Conservation (phyloP, 2,888 invertebrate genomes). For the Oxytorus armatus region DNA sequence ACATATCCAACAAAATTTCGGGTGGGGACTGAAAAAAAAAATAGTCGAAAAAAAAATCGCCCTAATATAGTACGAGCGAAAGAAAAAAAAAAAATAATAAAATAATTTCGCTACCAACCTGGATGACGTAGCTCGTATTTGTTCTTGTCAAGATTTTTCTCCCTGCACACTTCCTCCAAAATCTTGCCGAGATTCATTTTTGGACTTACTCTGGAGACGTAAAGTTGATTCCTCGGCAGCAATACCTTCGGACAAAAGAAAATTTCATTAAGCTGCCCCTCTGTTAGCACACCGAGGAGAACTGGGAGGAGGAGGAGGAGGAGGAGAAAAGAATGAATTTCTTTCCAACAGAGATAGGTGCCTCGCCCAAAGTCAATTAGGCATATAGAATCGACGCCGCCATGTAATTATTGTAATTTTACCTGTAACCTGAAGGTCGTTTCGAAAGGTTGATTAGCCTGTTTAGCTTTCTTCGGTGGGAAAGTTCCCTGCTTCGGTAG, state of each 20-base stretch:
- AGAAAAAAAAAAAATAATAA: neutral
- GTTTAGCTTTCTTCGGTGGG: constrained; percentile 78
- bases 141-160: constrained; percentile 90
- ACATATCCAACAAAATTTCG: no score
- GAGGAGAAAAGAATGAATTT: neutral
- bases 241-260: constrained; percentile 85
- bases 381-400: neutral
- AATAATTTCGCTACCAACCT: constrained; percentile 84
- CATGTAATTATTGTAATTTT: constrained; percentile 40
- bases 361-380: neutral
- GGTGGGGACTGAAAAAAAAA: no score
- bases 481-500: constrained; percentile 82
- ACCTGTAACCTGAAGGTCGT: constrained; percentile 86
- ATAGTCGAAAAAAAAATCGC: no score
- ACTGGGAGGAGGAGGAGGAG: no score
- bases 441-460: constrained; percentile 87
- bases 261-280: no score
- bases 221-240: constrained; percentile 92
- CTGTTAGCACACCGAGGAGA: no score
- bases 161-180: constrained; percentile 89
- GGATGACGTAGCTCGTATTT: constrained; percentile 93
- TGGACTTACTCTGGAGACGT: constrained; percentile 90
- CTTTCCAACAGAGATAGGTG: no score
- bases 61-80: neutral
- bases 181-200: constrained; percentile 89